Evolutionary conservation across 1,140 invertebrate species (phyloP).

Genomic region (Lineus longissimus): DNA sequence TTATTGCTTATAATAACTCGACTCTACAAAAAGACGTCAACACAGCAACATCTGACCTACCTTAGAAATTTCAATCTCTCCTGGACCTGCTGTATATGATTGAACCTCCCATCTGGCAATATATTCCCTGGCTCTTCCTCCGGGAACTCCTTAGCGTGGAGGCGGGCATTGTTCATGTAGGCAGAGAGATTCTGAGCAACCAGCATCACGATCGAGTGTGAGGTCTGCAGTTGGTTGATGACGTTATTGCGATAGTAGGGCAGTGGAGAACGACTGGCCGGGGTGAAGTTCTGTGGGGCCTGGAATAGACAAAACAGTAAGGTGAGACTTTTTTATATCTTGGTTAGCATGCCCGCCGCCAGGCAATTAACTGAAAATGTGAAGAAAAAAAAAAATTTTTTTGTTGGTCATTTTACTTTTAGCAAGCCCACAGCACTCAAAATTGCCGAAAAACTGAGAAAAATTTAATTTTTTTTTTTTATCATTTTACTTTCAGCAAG

Average conservation of each 20-base stretch:
- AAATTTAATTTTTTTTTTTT: too few relatives aligned
- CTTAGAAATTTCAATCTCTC: conserved; percentile 91
- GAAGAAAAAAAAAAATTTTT: too few relatives aligned
- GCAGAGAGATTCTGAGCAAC: conserved; percentile 87
- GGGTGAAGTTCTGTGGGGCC: conserved; percentile 67
- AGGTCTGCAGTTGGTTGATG: conserved; percentile 85
- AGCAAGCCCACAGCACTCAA: too few relatives aligned
- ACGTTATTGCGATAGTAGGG: conserved; percentile 68
- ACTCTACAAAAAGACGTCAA: too few relatives aligned
- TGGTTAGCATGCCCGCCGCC: too few relatives aligned
- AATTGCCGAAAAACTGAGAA: too few relatives aligned
- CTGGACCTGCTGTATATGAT: conserved; percentile 87
- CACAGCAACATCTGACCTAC: conserved; percentile 65
- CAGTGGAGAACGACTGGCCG: conserved; percentile 55
- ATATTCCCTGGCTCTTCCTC: conserved; percentile 77
- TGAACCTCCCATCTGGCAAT: conserved; percentile 83
- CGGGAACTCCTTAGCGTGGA: conserved; percentile 60
- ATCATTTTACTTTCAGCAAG: too few relatives aligned
- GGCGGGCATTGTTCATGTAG: conserved; percentile 81
- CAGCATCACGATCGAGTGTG: conserved; percentile 88
- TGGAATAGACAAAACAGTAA: conserved; percentile 26
- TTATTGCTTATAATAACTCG: too few relatives aligned
- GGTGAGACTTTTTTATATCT: too few relatives aligned
- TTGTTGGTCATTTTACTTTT: too few relatives aligned
- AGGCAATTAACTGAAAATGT: too few relatives aligned